Evolutionary conservation across 2,113 vertebrate genomes (phyloP).

Genomic region (Pachycephala philippinensis): DNA sequence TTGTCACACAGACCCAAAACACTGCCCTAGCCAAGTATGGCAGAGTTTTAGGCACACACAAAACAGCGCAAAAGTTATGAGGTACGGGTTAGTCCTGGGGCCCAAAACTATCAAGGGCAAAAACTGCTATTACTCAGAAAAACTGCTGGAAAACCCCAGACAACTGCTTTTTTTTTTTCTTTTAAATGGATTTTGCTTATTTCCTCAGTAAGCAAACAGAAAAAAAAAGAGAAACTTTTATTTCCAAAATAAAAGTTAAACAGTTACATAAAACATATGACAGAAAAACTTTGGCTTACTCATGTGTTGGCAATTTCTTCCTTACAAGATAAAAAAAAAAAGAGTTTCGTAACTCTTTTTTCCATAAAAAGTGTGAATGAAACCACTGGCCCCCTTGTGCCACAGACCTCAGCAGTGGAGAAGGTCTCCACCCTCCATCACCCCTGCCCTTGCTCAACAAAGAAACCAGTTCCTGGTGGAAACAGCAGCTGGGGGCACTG

Average conservation of each 20-base stretch:
- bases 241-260: conserved; percentile 26
- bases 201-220: conserved; percentile 19
- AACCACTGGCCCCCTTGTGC: not conserved
- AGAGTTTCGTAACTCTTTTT: not conserved
- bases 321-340: not conserved
- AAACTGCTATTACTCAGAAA: not conserved
- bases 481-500: not conserved
- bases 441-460: not conserved
- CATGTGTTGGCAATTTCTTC: conserved; percentile 8
- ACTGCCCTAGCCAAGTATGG: not conserved
- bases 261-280: conserved; percentile 29
- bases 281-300: not conserved
- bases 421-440: not conserved
- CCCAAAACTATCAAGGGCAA: not conserved
- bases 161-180: accelerated
- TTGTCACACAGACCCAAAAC: not conserved
- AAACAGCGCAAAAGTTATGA: not conserved
- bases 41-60: not conserved
- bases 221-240: not conserved
- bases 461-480: not conserved
- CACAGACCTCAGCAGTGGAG: not conserved
- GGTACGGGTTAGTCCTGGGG: not conserved
- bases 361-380: not conserved
- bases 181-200: not conserved
- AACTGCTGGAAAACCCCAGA: not conserved